Base-by-base conservation (phyloP, 2,113 vertebrate species). In the Taurulus bubalis region DNA sequence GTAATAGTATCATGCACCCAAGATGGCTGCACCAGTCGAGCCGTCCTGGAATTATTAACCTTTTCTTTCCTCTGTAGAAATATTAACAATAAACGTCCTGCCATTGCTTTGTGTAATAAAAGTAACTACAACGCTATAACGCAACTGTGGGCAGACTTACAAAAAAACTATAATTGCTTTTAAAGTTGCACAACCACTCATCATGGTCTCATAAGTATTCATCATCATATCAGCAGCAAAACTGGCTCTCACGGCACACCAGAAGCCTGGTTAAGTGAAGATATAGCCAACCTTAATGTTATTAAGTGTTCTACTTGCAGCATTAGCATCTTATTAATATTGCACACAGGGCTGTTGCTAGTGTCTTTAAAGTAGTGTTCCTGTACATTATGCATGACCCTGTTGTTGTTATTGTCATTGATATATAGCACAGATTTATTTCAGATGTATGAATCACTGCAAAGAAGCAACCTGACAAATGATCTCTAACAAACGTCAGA, bases 301-400 rank as follows among this genome's bases (percentile, higher is more conserved):
- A 71, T 84, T 72, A 75, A 75, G 72, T 83, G 79, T 75, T 81
- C 45, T 20, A 30, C 53, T 63, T 42, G 12, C 58, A 84, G 67
- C 85, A 82, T 79, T 78, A 85, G 82, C 11, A 65, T 68, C 79
- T 82, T 82, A 87, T 78, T 73, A 89, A 85, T 85, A 83, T 74
- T 85, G 63, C 74, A 83, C 65, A 34, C 47, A 42, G 45, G 34
- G 34, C 34, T 40, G 69, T 64, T 58, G 30, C 56, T 70, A 65
- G 20, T 51, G 55, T 15, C 40, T 75, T 36, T 74, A 59, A 76
- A 60, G 71, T 55, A 59, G 40, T 68, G 51, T 42, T 67, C 62
- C 53, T 72, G 40, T 63, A 47, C 45, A 71, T 68, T 62, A 68
- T 77, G 45, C 28, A 74, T 60, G 49, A 67, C 51, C 45, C 56